Base-by-base conservation (phyloP, 1,140 invertebrate genomes). In the Palaemon carinicauda region DNA sequence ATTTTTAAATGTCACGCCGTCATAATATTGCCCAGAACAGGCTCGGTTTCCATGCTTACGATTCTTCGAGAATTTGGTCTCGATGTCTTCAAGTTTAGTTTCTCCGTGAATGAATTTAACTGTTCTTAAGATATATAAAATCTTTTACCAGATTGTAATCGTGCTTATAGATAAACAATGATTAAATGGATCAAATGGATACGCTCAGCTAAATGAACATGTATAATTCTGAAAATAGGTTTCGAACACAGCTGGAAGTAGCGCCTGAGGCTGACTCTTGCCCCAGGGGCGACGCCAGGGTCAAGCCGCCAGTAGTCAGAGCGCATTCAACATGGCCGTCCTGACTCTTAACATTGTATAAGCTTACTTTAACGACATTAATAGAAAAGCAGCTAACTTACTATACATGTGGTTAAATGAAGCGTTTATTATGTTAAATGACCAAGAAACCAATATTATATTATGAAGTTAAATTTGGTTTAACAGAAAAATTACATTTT, bases 271-370 rank as follows among this genome's bases (percentile, higher is more conserved):
- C 77, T 31, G 77, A 27, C 50, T 69, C 27, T 69, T 71, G 56
- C 9, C 53, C 77, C 83, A 29, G 78, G 75, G 83, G 83, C 83
- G 83, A 79, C 53, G 82, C 77, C 83, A 54, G 83, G 83, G 83
- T 86, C 83, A 86, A 80, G 75, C 21, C 77, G 60, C 33, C 74
- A 69, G 73, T 50, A 69, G 54, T 29, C 21, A 31, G 27, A 41
- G 82, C 33, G 31, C 82, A 85, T 85, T 79, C 82, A n/a, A 85
- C 82, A 74, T 24, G 31, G 3, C 33, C 17, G 50, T 33, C n/a
- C 33, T 80, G 56, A 69, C 29, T 24, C 0, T 17, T 24, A 3
- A 3, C 5, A 21, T 60, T 60, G 4, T 27, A n/a, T n/a, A n/a
- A n/a, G n/a, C 1, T n/a, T 21, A 3, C n/a, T 60, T 41, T 41